Base-by-base conservation (phyloP, 2,797 vertebrate species). In the Schizopygopsis pylzovi region DNA sequence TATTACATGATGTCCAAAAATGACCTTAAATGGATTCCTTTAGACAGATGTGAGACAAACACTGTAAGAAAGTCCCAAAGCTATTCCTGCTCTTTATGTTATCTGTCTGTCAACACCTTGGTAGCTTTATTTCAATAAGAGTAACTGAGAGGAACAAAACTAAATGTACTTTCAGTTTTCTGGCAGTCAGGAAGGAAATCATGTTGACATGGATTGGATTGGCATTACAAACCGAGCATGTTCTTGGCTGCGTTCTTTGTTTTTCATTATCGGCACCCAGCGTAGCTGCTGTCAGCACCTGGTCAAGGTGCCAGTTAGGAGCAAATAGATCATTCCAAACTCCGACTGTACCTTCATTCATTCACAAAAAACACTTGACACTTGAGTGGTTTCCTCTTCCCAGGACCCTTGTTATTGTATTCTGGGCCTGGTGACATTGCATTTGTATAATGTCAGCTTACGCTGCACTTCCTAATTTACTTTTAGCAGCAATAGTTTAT, bases 201-300 rank as follows among this genome's bases (percentile, higher is more conserved):
- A 59, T 79, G 82, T 33, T 81, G 45, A 85, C n/a, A 33, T 54
- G 16, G 18, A 47, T 56, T 71, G 37, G 16, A 56, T 79, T 87
- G 87, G 88, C 80, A 79, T 33, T 83, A 52, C 85, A 81, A 79
- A 72, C 77, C 59, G 41, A 52, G n/a, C 39, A 67, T 88, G 86
- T 86, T 90, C 78, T 89, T 90, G 87, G 90, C 83, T 67, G n/a
- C 16, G 37, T 75, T 84, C 87, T 89, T 90, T 90, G 89, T 90
- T 90, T 90, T 90, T 83, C 59, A 54, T 82, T 54, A 80, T 75
- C 45, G 33, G 25, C 68, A 79, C 79, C 81, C 68, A 87, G 37
- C 9, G 37, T 79, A 45, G 75, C 49, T 85, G 59, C 81, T 87
- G 82, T 85, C 85, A 87, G 81, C 79, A 86, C 83, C 70, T 86